Percentiles rank a stretch among this genome's conserved stretches.
These are phyloP conservation scores for Periplaneta americana DNA, from an alignment of 1,140 invertebrate genomes.

Conservation along the genomic window DNA sequence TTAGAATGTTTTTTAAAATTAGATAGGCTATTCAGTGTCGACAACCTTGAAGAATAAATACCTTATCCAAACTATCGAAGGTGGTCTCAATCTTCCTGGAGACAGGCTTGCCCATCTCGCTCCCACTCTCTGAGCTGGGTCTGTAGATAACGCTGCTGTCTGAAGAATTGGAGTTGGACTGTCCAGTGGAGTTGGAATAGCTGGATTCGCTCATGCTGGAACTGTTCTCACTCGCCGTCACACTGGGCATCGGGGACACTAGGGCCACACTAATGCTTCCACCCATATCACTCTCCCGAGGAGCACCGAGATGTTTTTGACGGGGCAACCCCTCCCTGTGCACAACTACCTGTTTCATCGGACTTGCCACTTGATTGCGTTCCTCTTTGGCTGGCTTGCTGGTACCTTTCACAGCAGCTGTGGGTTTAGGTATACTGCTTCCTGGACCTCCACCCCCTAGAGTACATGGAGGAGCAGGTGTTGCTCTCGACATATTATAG, in stretches of 20 bases:
- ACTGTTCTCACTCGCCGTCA: slow-evolving; percentile 25
- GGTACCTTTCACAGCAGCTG: slow-evolving; percentile 83
- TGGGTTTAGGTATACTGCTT: slow-evolving; percentile 83
- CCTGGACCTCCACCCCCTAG: slow-evolving; percentile 28
- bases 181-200: slow-evolving; percentile 51
- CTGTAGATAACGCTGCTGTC: slow-evolving; percentile 63
- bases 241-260: slow-evolving; percentile 65
- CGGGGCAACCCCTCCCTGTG: slow-evolving; percentile 16
- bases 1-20: no score
- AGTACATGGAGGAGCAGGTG: slow-evolving; percentile 20
- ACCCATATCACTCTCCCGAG: neutral
- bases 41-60: no score
- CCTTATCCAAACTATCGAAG: slow-evolving; percentile 38
- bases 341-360: slow-evolving; percentile 32
- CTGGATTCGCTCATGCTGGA: slow-evolving; percentile 30
- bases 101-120: slow-evolving; percentile 29
- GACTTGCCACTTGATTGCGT: slow-evolving; percentile 14
- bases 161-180: slow-evolving; percentile 54
- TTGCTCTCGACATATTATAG: slow-evolving; percentile 12
- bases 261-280: slow-evolving; percentile 55
- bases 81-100: slow-evolving; percentile 47
- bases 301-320: neutral
- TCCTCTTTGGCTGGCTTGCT: slow-evolving; percentile 47
- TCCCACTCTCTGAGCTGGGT: slow-evolving; percentile 54
- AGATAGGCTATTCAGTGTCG: no score